Evolutionary conservation across 2,113 vertebrate genomes (phyloP).

Genomic region (Corythoichthys haematopterus): DNA sequence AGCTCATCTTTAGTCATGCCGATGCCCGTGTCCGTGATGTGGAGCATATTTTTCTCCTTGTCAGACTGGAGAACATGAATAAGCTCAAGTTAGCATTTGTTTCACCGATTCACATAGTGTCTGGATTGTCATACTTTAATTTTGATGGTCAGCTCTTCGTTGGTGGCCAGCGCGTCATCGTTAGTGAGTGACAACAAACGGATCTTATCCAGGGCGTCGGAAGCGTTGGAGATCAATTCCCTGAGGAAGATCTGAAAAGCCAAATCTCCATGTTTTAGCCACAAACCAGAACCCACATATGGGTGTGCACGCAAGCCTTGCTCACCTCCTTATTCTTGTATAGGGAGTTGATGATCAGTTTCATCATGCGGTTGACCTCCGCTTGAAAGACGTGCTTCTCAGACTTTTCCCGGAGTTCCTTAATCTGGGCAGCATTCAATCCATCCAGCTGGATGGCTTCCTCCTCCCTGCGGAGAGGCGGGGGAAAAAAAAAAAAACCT

Average conservation of each 20-base stretch:
- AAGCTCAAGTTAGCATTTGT: neutral
- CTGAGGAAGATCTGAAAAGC: slow-evolving; percentile 84
- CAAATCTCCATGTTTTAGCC: neutral
- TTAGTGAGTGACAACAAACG: slow-evolving; percentile 85
- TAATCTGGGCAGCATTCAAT: slow-evolving; percentile 92
- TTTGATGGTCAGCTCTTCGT: slow-evolving; percentile 89
- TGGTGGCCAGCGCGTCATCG: slow-evolving; percentile 79
- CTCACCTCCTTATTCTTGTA: slow-evolving; percentile 99
- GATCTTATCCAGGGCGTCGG: slow-evolving; percentile 91
- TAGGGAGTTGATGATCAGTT: slow-evolving; percentile 96
- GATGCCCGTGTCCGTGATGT: slow-evolving; percentile 94
- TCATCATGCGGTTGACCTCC: slow-evolving; percentile 99
- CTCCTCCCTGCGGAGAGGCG: slow-evolving; percentile 78
- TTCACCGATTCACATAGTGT: neutral
- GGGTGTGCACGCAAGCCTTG: no score
- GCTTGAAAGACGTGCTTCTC: slow-evolving; percentile 97
- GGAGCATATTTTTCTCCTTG: slow-evolving; percentile 97
- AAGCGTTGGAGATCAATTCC: slow-evolving; percentile 92
- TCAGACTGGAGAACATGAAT: slow-evolving; percentile 77
- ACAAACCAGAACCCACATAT: neutral
- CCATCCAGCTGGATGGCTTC: slow-evolving; percentile 96
- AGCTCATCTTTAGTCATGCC: slow-evolving; percentile 97
- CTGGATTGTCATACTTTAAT: slow-evolving; percentile 77
- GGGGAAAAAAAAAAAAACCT: slow-evolving; percentile 10
- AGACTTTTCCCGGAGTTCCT: slow-evolving; percentile 94